A percentile compares a stretch with the other conserved stretches of the same genome.
Conservation (phyloP, 2,888 invertebrate genomes). For the Leptinotarsa rubiginosa region DNA sequence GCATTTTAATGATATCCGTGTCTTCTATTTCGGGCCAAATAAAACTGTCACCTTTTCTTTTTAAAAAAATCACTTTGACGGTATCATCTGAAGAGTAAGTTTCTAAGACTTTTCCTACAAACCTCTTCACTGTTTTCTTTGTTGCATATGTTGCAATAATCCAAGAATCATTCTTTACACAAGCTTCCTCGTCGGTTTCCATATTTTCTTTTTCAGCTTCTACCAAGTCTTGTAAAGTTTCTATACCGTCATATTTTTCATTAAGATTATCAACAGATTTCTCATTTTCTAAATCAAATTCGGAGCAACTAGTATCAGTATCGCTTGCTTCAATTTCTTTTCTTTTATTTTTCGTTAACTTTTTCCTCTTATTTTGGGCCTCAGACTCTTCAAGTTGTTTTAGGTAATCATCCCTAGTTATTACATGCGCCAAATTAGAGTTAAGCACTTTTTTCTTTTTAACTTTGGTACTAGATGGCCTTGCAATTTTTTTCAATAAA, state of each 20-base stretch:
- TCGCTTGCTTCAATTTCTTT: constrained; percentile 8
- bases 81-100: background rate
- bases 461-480: background rate
- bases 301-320: background rate
- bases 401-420: constrained; percentile 16
- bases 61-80: background rate
- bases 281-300: constrained; percentile 1
- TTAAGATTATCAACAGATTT: background rate
- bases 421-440: background rate
- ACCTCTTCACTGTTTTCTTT: constrained; percentile 11
- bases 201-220: constrained; percentile 17
- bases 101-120: constrained; percentile 17
- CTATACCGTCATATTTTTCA: constrained; percentile 5
- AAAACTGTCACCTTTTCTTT: constrained; percentile 9
- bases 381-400: constrained; percentile 15
- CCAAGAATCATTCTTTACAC: background rate
- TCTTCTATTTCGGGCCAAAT: background rate
- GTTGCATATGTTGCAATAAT: background rate
- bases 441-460: constrained; percentile 6
- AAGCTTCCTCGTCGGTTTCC: background rate
- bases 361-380: background rate
- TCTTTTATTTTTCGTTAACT: background rate
- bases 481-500: constrained; percentile 16
- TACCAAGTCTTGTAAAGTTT: constrained; percentile 9
- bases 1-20: background rate